Conservation (phyloP, 2,888 invertebrate genomes). For the Drosophila multiciliata region DNA sequence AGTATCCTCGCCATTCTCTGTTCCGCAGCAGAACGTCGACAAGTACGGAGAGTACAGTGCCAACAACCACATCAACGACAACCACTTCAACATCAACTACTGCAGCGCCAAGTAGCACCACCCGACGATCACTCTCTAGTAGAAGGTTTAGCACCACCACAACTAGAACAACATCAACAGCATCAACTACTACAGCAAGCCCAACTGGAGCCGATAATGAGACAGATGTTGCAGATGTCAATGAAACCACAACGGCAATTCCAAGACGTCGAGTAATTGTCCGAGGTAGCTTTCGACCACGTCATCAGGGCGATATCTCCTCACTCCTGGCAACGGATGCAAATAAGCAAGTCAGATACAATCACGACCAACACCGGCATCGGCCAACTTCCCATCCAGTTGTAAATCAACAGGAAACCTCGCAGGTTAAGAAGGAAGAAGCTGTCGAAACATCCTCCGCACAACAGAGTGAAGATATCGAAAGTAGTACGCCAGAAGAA, state of each 20-base stretch:
- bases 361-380: slow-evolving; percentile 1
- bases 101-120: slow-evolving; percentile 1
- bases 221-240: neutral
- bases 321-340: slow-evolving; percentile 72
- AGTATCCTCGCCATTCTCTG: neutral
- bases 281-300: slow-evolving; percentile 73
- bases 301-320: slow-evolving; percentile 67
- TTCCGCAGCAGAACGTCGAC: neutral
- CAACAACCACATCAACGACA: slow-evolving; percentile 2
- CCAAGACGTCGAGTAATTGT: slow-evolving; percentile 49
- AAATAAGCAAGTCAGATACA: slow-evolving; percentile 46
- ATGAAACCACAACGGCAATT: slow-evolving; percentile 38
- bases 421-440: neutral
- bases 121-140: slow-evolving; percentile 25
- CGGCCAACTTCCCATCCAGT: neutral
- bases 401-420: neutral
- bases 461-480: neutral
- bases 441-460: neutral
- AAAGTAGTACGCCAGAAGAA: neutral
- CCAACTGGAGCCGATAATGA: slow-evolving; percentile 3
- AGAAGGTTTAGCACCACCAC: slow-evolving; percentile 18
- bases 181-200: neutral
- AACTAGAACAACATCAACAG: neutral
- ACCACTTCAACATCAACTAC: neutral
- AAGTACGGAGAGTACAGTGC: slow-evolving; percentile 2